phyloP scores from a whole-genome alignment of 2,113 vertebrate species.

The Micronycteris hirsuta region DNA sequence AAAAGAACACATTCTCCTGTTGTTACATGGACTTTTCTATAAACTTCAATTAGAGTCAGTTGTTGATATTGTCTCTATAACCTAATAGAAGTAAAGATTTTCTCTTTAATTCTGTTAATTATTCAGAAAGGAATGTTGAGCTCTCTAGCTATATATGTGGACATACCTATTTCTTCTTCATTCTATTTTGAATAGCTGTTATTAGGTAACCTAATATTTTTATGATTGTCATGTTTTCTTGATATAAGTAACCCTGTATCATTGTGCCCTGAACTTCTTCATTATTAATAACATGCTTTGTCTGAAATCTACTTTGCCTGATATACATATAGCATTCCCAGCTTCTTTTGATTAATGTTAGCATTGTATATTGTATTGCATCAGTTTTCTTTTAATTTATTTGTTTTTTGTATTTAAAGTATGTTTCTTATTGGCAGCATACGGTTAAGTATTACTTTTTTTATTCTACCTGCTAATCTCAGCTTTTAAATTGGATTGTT shows the following conservation, averaged over 20 bases:
- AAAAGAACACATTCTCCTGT: background rate
- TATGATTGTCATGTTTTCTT: background rate
- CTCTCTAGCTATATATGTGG: background rate
- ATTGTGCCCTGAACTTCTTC: background rate
- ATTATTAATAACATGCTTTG: background rate
- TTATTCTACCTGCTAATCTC: background rate
- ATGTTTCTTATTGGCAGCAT: background rate
- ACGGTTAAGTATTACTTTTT: background rate
- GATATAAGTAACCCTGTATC: background rate
- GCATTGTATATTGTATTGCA: background rate
- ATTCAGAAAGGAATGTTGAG: background rate
- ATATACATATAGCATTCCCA: background rate
- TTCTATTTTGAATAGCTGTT: background rate
- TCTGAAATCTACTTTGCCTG: background rate
- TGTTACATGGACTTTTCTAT: background rate
- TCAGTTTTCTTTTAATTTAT: background rate
- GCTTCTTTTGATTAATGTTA: background rate
- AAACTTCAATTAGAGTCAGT: background rate
- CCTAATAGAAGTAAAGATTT: background rate
- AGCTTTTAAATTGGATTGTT: background rate
- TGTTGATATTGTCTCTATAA: background rate
- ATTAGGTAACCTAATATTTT: background rate
- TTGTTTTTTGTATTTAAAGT: background rate
- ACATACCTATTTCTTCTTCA: background rate
- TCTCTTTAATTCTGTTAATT: background rate